phyloP scores from a whole-genome alignment of 2,888 invertebrate genomes.

The Drosophila borborema region DNA sequence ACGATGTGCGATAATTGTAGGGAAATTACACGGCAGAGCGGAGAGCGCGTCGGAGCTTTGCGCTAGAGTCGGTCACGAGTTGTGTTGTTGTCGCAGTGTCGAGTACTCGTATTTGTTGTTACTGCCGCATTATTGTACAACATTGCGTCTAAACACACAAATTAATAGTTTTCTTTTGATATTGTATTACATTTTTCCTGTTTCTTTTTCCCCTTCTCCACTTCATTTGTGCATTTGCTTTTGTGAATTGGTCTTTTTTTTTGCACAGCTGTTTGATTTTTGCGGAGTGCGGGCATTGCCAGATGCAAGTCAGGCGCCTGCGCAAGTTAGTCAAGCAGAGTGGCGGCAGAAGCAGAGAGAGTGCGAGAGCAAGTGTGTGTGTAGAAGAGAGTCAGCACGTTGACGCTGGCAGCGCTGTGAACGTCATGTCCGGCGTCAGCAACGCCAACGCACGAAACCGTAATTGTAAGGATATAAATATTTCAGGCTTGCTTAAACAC shows the following conservation, averaged over 20 bases:
- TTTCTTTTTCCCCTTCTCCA: conserved; percentile 2
- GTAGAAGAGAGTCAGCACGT: conserved; percentile 1
- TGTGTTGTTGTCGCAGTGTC: conserved; percentile 21
- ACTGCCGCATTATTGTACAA: conserved; percentile 35
- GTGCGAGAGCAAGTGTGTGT: background rate
- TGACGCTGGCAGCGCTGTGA: conserved; percentile 4
- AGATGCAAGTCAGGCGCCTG: conserved; percentile 65
- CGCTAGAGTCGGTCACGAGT: conserved; percentile 27
- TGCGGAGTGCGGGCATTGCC: conserved; percentile 55
- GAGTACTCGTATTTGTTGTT: conserved; percentile 7
- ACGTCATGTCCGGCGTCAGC: conserved; percentile 23
- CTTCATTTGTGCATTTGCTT: conserved; percentile 13
- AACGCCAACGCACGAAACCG: conserved; percentile 36
- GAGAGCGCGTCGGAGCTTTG: conserved; percentile 43
- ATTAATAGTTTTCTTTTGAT: conserved; percentile 47
- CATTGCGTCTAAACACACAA: conserved; percentile 43
- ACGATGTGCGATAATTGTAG: conserved; percentile 70
- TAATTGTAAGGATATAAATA: conserved; percentile 54
- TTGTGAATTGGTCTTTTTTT: conserved; percentile 31
- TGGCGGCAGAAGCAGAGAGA: conserved; percentile 2
- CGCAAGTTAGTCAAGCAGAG: conserved; percentile 53
- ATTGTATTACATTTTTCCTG: conserved; percentile 23
- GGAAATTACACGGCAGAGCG: conserved; percentile 66
- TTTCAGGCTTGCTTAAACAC: conserved; percentile 18
- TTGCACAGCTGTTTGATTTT: conserved; percentile 19